These are phyloP conservation scores for Tricholauxania praeusta DNA, from an alignment of 2,888 invertebrate species.

Conservation along the genomic window DNA sequence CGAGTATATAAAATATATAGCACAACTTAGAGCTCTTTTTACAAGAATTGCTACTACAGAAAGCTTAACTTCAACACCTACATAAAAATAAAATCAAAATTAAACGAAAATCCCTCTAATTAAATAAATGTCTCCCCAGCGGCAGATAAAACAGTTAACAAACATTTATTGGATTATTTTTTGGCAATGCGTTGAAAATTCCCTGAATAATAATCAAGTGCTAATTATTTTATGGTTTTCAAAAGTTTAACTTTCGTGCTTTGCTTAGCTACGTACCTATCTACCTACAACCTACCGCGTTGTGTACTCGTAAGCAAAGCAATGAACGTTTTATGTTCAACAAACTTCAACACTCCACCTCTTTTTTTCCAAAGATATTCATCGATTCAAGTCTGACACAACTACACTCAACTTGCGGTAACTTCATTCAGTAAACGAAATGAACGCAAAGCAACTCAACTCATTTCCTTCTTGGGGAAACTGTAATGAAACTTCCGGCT, in stretches of 20 bases:
- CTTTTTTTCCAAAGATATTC: slow-evolving; percentile 57
- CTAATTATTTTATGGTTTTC: slow-evolving; percentile 68
- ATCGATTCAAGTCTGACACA: slow-evolving; percentile 52
- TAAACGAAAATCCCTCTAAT: not conserved
- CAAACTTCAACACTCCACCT: slow-evolving; percentile 50
- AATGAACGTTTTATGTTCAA: not conserved
- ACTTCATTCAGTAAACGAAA: slow-evolving; percentile 5
- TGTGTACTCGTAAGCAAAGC: too few species aligned
- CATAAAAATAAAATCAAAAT: not conserved
- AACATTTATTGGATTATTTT: slow-evolving; percentile 28
- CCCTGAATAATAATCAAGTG: slow-evolving; percentile 67
- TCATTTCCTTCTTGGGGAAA: slow-evolving; percentile 54
- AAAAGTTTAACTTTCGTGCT: slow-evolving; percentile 54
- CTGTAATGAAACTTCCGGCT: slow-evolving; percentile 63
- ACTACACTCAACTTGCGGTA: slow-evolving; percentile 5
- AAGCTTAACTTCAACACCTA: not conserved
- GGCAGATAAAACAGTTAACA: slow-evolving; percentile 21
- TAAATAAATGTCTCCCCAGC: slow-evolving; percentile 5
- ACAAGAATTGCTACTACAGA: too few species aligned
- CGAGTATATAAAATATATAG: too few species aligned
- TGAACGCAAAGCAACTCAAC: slow-evolving; percentile 34
- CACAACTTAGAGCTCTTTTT: too few species aligned
- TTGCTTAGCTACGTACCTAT: too few species aligned
- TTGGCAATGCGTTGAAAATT: slow-evolving; percentile 48
- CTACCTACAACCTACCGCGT: too few species aligned